Evolutionary conservation across 2,888 invertebrate species (phyloP).

Genomic region (Trichopria drosophilae): DNA sequence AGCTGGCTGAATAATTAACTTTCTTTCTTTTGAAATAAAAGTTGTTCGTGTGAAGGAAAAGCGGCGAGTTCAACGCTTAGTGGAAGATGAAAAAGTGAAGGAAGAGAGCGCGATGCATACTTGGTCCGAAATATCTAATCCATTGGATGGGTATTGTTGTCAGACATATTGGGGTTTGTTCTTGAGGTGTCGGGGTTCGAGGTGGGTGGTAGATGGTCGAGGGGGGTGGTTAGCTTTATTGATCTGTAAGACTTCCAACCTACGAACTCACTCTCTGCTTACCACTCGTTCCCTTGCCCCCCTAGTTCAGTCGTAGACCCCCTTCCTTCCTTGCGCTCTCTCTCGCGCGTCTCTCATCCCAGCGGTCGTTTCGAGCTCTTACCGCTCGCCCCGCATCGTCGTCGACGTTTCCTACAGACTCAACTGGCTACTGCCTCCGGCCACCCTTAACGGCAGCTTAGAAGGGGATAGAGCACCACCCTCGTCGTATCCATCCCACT

Average conservation of each 20-base stretch:
- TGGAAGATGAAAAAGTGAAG: constrained; percentile 10
- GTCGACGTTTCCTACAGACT: constrained; percentile 11
- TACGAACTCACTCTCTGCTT: constrained; percentile 48
- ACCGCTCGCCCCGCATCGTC: constrained; percentile 30
- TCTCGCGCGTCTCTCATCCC: not conserved
- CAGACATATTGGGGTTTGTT: constrained; percentile 57
- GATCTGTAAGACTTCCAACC: constrained; percentile 59
- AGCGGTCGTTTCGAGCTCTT: not conserved
- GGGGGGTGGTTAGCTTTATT: constrained; percentile 59
- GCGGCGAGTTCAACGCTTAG: constrained; percentile 27
- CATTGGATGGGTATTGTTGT: constrained; percentile 53
- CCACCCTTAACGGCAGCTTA: constrained; percentile 32
- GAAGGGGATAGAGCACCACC: constrained; percentile 37
- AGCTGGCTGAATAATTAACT: no score
- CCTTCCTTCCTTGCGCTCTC: constrained; percentile 1
- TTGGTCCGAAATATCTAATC: constrained; percentile 51
- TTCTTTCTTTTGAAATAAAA: no score
- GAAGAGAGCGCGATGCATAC: constrained; percentile 12
- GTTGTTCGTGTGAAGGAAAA: constrained; percentile 1
- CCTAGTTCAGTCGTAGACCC: constrained; percentile 42
- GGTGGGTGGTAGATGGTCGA: constrained; percentile 41
- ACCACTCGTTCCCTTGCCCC: constrained; percentile 34
- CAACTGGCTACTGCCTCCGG: constrained; percentile 27
- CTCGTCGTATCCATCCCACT: constrained; percentile 33
- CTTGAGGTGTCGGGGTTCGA: constrained; percentile 51